phyloP scores from a whole-genome alignment of 1,140 invertebrate species.

The Maconellicoccus hirsutus region DNA sequence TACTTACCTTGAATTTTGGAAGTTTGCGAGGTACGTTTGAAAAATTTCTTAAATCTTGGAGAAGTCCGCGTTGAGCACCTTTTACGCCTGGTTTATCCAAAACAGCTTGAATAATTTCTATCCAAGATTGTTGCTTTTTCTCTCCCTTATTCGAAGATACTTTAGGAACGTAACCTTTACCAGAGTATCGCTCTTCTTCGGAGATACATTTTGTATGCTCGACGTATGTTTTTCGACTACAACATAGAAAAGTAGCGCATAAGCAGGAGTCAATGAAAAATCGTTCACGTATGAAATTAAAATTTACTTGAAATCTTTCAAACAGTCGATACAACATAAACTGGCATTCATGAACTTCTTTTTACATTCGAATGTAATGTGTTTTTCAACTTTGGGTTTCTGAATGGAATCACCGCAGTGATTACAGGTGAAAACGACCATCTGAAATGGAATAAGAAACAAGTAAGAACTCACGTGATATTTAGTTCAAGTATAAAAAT shows the following conservation, averaged over 20 bases:
- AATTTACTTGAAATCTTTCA: slow-evolving; percentile 70
- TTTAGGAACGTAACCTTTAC: slow-evolving; percentile 65
- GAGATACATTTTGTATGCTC: slow-evolving; percentile 81
- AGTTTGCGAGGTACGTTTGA: slow-evolving; percentile 57
- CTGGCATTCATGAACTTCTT: slow-evolving; percentile 38
- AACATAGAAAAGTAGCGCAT: not conserved
- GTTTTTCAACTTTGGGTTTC: slow-evolving; percentile 83
- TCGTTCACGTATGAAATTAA: not conserved
- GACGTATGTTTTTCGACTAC: slow-evolving; percentile 16
- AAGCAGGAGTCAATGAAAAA: too few species aligned
- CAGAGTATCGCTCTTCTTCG: slow-evolving; percentile 82
- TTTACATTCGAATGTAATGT: slow-evolving; percentile 62
- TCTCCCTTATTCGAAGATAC: slow-evolving; percentile 69
- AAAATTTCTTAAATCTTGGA: slow-evolving; percentile 58
- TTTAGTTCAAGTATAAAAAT: too few species aligned
- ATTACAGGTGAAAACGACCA: slow-evolving; percentile 89
- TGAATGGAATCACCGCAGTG: slow-evolving; percentile 79
- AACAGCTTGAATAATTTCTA: slow-evolving; percentile 64
- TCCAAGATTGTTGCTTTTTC: slow-evolving; percentile 79
- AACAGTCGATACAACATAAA: slow-evolving; percentile 78
- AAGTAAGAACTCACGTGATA: too few species aligned
- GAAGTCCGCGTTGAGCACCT: slow-evolving; percentile 44
- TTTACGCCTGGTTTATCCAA: slow-evolving; percentile 49
- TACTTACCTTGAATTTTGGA: slow-evolving; percentile 29
- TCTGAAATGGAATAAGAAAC: too few species aligned